phyloP scores from a whole-genome alignment of 1,140 invertebrate species.

The Drosophila repletoides region DNA sequence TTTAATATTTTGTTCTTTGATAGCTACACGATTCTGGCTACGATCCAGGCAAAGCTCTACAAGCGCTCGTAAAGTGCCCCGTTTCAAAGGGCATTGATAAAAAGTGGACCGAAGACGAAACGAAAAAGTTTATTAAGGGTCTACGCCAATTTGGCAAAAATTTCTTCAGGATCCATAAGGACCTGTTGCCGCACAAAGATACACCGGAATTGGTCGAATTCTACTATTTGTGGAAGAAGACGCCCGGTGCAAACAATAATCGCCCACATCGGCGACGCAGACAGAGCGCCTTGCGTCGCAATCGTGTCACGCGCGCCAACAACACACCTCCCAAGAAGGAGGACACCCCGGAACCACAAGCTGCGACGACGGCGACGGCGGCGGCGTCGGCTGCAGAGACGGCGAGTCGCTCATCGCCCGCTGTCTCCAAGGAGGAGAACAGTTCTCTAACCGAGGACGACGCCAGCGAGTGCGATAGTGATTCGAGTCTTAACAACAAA shows the following conservation, averaged over 20 bases:
- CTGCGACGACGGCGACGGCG: conserved; percentile 79
- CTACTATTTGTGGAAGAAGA: conserved; percentile 99
- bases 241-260: conserved; percentile 98
- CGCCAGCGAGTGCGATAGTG: conserved; percentile 95
- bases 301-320: conserved; percentile 89
- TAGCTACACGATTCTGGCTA: conserved; percentile 96
- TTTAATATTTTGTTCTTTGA: conserved; percentile 14
- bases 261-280: conserved; percentile 94
- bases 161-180: conserved; percentile 98
- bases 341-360: conserved; percentile 82
- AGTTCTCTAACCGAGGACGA: conserved; percentile 98
- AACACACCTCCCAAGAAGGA: conserved; percentile 83
- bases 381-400: conserved; percentile 80
- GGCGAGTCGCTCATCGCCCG: conserved; percentile 85
- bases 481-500: conserved; percentile 89
- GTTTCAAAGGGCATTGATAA: conserved; percentile 98
- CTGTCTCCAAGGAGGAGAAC: conserved; percentile 86
- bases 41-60: conserved; percentile 96
- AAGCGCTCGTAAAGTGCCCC: conserved; percentile 98
- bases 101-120: conserved; percentile 99
- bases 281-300: conserved; percentile 93
- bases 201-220: conserved; percentile 98
- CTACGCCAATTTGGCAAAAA: conserved; percentile 99
- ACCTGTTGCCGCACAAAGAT: conserved; percentile 97
- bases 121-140: conserved; percentile 98